Conservation (phyloP, 2,888 invertebrate species). For the Tineola bisselliella region DNA sequence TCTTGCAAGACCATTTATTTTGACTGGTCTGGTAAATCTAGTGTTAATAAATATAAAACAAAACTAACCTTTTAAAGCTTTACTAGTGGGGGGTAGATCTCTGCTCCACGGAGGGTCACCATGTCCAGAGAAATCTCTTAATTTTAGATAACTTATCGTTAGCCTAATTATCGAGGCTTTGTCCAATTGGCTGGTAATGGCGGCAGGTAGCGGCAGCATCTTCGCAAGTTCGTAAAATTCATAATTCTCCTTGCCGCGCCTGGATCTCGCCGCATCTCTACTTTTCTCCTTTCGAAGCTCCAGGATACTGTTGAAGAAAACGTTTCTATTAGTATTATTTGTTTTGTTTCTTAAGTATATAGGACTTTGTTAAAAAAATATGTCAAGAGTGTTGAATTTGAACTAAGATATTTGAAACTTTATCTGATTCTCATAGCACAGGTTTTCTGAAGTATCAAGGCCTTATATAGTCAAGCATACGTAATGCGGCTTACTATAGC, state of each 20-base stretch:
- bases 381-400: too few relatives aligned
- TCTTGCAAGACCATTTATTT: too few relatives aligned
- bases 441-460: too few relatives aligned
- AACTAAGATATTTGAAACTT: too few relatives aligned
- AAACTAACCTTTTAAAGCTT: conserved; percentile 81
- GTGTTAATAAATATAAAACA: too few relatives aligned
- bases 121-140: conserved; percentile 93
- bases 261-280: conserved; percentile 89
- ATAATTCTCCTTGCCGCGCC: conserved; percentile 94
- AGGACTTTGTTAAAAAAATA: too few relatives aligned
- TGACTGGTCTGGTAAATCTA: too few relatives aligned
- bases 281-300: conserved; percentile 94
- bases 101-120: conserved; percentile 97
- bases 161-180: conserved; percentile 96
- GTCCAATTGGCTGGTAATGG: conserved; percentile 93
- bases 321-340: not conserved
- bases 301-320: conserved; percentile 75
- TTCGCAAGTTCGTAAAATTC: conserved; percentile 97
- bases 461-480: too few relatives aligned
- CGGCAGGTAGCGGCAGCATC: conserved; percentile 90
- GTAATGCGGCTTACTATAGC: too few relatives aligned
- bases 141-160: conserved; percentile 94
- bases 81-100: conserved; percentile 80
- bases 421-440: too few relatives aligned
- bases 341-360: not conserved